Percentiles rank a stretch among this genome's conserved stretches.
Conservation (phyloP, 2,797 vertebrate species). For the Falco rusticolus region DNA sequence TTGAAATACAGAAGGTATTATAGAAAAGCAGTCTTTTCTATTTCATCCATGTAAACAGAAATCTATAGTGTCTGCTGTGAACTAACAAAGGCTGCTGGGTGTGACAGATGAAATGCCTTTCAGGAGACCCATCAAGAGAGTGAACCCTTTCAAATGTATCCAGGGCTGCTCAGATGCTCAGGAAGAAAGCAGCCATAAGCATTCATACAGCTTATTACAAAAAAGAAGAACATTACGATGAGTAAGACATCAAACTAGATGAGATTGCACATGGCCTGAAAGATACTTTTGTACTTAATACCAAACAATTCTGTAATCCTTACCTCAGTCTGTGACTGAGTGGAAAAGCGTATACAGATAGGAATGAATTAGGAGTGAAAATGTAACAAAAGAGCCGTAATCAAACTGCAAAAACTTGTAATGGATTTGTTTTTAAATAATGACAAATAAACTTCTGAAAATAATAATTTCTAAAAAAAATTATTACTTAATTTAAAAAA, state of each 20-base stretch:
- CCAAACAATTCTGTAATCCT: background rate
- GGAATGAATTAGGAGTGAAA: background rate
- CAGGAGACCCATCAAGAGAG: slow-evolving; percentile 4
- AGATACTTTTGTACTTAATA: background rate
- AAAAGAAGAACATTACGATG: background rate
- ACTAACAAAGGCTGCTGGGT: slow-evolving; percentile 45
- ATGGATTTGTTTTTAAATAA: background rate
- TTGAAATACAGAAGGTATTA: slow-evolving; percentile 36
- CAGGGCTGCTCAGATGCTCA: background rate
- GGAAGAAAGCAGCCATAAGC: background rate
- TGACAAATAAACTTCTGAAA: background rate
- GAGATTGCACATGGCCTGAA: background rate
- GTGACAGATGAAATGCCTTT: slow-evolving; percentile 46
- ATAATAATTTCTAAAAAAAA: background rate
- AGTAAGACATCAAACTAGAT: background rate
- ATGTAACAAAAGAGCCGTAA: background rate
- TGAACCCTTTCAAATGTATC: slow-evolving; percentile 35
- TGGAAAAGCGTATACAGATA: background rate
- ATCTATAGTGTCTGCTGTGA: slow-evolving; percentile 31
- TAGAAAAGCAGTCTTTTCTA: slow-evolving; percentile 43
- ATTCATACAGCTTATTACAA: background rate
- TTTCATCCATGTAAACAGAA: slow-evolving; percentile 64
- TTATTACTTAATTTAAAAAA: background rate
- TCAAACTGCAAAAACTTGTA: background rate
- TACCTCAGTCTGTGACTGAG: background rate